Conservation (phyloP, 2,113 vertebrate genomes). For the Puntigrus tetrazona region DNA sequence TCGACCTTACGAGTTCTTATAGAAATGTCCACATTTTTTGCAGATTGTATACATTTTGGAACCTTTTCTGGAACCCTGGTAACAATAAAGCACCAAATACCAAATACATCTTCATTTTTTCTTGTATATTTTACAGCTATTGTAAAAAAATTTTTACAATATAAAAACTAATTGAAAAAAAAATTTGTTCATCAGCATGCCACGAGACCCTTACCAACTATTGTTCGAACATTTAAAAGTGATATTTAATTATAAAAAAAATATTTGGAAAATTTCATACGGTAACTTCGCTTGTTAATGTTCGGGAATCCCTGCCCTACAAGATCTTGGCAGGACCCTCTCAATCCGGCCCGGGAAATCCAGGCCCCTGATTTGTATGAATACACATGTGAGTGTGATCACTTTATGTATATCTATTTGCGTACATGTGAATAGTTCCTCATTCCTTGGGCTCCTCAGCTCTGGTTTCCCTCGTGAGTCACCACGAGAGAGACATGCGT, state of each 20-base stretch:
- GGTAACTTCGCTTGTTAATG: too few species aligned
- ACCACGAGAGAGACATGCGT: constrained; percentile 1
- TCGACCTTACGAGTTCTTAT: too few species aligned
- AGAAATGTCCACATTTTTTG: too few species aligned
- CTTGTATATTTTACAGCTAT: too few species aligned
- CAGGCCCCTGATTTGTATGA: background rate
- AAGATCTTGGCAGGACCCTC: background rate
- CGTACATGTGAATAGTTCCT: constrained; percentile 5
- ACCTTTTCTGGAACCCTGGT: too few species aligned
- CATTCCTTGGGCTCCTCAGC: background rate
- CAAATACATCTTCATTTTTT: too few species aligned
- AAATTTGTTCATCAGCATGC: background rate
- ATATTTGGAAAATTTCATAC: background rate
- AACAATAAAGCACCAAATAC: too few species aligned
- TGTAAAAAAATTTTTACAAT: too few species aligned
- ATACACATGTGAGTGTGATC: background rate
- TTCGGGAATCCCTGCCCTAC: background rate
- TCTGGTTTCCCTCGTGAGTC: constrained; percentile 37
- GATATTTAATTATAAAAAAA: background rate
- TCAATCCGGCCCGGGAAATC: background rate
- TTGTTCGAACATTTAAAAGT: background rate
- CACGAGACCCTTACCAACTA: background rate
- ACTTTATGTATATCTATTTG: background rate
- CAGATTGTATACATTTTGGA: too few species aligned
- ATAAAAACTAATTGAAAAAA: background rate